phyloP scores from a whole-genome alignment of 1,140 invertebrate genomes.

The Condylostylus longicornis region DNA sequence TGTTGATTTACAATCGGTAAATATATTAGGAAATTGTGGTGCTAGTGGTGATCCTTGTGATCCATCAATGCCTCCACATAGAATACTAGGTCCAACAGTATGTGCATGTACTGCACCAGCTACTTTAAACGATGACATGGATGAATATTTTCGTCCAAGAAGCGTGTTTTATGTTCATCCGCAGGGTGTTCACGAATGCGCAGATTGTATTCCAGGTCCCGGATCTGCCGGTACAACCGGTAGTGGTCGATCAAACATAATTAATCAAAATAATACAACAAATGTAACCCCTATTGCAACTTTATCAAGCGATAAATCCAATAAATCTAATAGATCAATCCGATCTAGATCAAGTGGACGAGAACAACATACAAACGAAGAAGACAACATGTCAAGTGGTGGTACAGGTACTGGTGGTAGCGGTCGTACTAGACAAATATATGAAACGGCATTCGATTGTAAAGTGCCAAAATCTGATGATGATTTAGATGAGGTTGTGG shows the following conservation, averaged over 20 bases:
- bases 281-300: conserved; percentile 20
- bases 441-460: conserved; percentile 79
- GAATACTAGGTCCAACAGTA: conserved; percentile 41
- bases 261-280: neutral
- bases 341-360: neutral
- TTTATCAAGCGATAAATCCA: conserved; percentile 13
- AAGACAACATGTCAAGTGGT: conserved; percentile 23
- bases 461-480: conserved; percentile 68
- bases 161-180: conserved; percentile 43
- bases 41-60: no score
- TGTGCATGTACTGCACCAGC: conserved; percentile 46
- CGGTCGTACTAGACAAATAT: conserved; percentile 47
- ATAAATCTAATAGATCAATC: conserved; percentile 3
- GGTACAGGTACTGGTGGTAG: no score
- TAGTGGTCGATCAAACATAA: neutral
- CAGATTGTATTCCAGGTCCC: no score
- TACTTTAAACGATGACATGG: conserved; percentile 39
- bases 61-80: conserved; percentile 40
- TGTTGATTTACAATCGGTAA: conserved; percentile 17
- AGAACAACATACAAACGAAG: conserved; percentile 20
- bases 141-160: conserved; percentile 42
- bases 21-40: conserved; percentile 33
- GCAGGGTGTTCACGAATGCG: conserved; percentile 33
- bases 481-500: conserved; percentile 63
- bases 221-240: conserved; percentile 27